phyloP scores from a whole-genome alignment of 2,797 vertebrate species.

The Mormyrus proboscirostris region DNA sequence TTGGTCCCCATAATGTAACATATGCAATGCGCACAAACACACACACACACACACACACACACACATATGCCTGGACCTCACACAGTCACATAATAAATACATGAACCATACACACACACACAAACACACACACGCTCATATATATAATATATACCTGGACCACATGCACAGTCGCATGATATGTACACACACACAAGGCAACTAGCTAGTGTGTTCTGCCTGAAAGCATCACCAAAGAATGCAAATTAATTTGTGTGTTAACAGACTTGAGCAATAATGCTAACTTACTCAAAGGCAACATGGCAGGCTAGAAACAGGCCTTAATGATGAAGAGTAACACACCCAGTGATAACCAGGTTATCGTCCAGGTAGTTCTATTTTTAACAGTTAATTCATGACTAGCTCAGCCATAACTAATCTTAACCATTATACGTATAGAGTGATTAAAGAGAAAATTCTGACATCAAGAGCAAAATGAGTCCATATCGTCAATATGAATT shows the following conservation, averaged over 20 bases:
- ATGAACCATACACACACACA: no score
- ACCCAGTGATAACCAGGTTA: not conserved
- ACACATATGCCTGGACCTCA: no score
- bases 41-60: no score
- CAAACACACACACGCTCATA: no score
- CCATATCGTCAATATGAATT: not conserved
- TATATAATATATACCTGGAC: no score
- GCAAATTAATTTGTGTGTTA: not conserved
- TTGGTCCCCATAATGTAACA: no score
- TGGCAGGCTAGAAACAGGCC: not conserved
- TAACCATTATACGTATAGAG: not conserved
- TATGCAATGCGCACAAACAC: no score
- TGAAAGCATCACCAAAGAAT: not conserved
- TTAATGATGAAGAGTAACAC: not conserved
- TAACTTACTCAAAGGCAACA: not conserved
- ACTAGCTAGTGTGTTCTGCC: not conserved
- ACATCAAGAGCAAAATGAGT: not conserved
- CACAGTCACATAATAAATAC: no score
- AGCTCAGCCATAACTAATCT: not conserved
- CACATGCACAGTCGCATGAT: not conserved
- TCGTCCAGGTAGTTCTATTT: not conserved
- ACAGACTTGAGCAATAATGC: not conserved
- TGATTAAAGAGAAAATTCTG: not conserved
- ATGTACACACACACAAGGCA: not conserved
- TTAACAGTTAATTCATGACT: not conserved